A percentile compares a stretch with the other conserved stretches of the same genome.
phyloP scores from a whole-genome alignment of 2,113 vertebrate genomes.

The Tor tambroides region DNA sequence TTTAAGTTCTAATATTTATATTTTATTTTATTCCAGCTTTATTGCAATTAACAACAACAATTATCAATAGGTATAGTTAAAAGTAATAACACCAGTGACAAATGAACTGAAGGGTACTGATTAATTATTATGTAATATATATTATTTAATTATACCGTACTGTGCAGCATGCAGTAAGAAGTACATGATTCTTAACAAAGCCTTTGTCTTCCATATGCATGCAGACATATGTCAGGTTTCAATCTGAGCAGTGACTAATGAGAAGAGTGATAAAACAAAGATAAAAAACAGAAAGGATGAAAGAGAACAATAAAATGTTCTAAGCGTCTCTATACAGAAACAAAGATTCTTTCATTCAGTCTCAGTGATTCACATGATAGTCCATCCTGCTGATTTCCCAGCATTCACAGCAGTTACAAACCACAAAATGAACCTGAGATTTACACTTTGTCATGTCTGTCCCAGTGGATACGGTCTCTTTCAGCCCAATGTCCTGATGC shows the following conservation, averaged over 20 bases:
- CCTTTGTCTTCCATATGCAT: not conserved
- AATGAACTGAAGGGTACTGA: too few relatives aligned
- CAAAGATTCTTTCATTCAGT: constrained; percentile 3
- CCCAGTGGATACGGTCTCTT: constrained; percentile 26
- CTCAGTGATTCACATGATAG: not conserved
- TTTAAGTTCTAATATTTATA: too few relatives aligned
- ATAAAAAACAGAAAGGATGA: not conserved
- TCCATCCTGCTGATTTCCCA: not conserved
- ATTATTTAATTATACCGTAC: too few relatives aligned
- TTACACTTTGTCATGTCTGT: constrained; percentile 7
- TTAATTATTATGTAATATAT: too few relatives aligned
- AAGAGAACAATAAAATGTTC: constrained; percentile 11
- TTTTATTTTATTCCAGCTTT: too few relatives aligned
- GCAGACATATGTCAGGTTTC: not conserved
- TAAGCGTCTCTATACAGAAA: too few relatives aligned
- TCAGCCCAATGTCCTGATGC: constrained; percentile 18
- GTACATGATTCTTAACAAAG: not conserved
- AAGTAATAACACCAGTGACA: too few relatives aligned
- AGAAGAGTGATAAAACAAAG: not conserved
- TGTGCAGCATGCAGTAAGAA: not conserved
- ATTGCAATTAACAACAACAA: too few relatives aligned
- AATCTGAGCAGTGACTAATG: not conserved
- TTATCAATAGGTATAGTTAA: too few relatives aligned
- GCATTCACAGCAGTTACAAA: constrained; percentile 12
- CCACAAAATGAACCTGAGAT: not conserved